Conservation (phyloP, 2,888 invertebrate genomes). For the Meandrusa payeni region DNA sequence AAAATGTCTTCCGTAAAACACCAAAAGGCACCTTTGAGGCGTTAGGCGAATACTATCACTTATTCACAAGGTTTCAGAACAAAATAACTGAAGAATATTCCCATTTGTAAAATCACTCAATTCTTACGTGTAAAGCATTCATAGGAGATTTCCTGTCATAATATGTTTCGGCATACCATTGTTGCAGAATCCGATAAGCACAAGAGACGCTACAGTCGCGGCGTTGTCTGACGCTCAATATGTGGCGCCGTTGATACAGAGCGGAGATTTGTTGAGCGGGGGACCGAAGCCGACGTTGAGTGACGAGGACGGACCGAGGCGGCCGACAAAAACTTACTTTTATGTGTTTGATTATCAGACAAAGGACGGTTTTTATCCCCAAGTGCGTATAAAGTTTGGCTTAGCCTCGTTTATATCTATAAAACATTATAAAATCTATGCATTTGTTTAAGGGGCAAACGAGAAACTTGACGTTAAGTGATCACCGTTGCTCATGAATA, state of each 20-base stretch:
- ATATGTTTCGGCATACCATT: slow-evolving; percentile 7
- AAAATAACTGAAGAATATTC: no score
- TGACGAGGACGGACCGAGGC: slow-evolving; percentile 72
- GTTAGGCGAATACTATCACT: no score
- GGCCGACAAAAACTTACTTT: slow-evolving; percentile 90
- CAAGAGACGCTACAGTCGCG: slow-evolving; percentile 93
- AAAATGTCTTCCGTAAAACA: no score
- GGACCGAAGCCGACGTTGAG: slow-evolving; percentile 81
- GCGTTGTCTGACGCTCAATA: slow-evolving; percentile 97
- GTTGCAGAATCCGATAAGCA: slow-evolving; percentile 90
- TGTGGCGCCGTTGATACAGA: slow-evolving; percentile 93
- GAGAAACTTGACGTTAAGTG: no score
- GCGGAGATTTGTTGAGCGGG: slow-evolving; percentile 89
- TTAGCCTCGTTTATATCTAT: no score
- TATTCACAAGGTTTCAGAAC: no score
- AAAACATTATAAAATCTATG: no score
- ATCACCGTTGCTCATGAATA: no score
- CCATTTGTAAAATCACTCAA: no score
- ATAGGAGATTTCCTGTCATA: slow-evolving; percentile 1
- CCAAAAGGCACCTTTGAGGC: no score
- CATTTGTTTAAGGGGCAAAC: no score
- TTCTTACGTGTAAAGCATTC: no score
- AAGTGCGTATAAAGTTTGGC: slow-evolving; percentile 83
- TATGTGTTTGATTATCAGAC: slow-evolving; percentile 96
- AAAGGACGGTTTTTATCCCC: slow-evolving; percentile 93